These are phyloP conservation scores for Heliothis virescens DNA, from an alignment of 1,140 invertebrate species.

Conservation along the genomic window DNA sequence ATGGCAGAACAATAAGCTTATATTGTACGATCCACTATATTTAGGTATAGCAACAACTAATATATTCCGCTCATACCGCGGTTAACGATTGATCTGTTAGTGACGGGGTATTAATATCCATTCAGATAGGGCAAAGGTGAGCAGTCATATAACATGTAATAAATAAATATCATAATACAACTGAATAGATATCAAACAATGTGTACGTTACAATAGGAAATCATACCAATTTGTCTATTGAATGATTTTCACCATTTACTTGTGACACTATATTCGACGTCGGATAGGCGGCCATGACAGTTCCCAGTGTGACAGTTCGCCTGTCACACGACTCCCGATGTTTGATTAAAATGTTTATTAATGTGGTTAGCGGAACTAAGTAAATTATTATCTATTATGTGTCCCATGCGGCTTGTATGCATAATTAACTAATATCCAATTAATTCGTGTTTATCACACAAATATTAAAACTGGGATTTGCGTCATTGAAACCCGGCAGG, in stretches of 20 bases:
- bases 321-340: conserved; percentile 21
- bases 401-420: conserved; percentile 13
- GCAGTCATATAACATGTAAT: not conserved
- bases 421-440: conserved; percentile 16
- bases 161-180: not conserved
- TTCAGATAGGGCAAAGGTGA: too few species aligned
- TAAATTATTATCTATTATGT: conserved; percentile 8
- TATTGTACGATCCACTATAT: too few species aligned
- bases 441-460: not conserved
- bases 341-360: conserved; percentile 33
- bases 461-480: not conserved
- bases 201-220: not conserved
- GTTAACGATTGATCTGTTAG: too few species aligned
- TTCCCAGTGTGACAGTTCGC: not conserved
- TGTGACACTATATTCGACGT: conserved; percentile 25
- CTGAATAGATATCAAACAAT: not conserved
- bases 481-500: not conserved
- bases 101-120: too few species aligned
- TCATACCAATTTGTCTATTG: not conserved
- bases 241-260: conserved; percentile 26
- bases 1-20: too few species aligned
- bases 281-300: conserved; percentile 36
- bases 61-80: too few species aligned
- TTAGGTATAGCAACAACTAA: too few species aligned
- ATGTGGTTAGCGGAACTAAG: conserved; percentile 3